Conservation (phyloP, 2,797 vertebrate genomes). For the Syngnathus rostellatus region DNA sequence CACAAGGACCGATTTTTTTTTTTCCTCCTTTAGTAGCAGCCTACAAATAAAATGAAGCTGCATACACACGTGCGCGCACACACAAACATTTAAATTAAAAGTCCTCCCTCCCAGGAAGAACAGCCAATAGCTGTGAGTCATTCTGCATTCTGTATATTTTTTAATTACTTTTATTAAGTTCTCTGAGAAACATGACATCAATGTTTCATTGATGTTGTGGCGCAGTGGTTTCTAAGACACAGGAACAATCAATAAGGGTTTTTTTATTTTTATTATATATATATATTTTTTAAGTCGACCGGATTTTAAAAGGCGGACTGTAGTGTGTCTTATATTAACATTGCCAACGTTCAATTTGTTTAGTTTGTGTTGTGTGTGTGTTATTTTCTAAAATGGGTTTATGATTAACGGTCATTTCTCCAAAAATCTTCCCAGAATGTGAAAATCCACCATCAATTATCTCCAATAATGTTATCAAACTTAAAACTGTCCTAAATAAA, state of each 20-base stretch:
- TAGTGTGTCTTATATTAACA: no score
- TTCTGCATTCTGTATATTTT: constrained; percentile 25
- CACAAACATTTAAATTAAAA: constrained; percentile 35
- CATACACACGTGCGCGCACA: constrained; percentile 28
- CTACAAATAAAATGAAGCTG: constrained; percentile 49
- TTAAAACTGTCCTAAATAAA: neutral
- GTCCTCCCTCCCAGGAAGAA: constrained; percentile 21
- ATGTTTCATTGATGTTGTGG: constrained; percentile 47
- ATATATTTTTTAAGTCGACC: neutral
- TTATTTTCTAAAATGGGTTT: neutral
- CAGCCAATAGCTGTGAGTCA: constrained; percentile 3
- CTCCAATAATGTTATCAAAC: neutral
- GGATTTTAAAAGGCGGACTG: neutral
- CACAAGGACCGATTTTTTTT: constrained; percentile 30
- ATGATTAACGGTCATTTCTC: neutral
- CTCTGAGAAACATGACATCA: constrained; percentile 54
- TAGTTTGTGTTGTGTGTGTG: no score
- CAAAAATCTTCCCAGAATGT: neutral
- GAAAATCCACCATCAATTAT: neutral
- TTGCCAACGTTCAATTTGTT: neutral
- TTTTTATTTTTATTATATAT: no score
- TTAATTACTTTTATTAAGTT: constrained; percentile 52
- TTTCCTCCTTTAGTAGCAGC: constrained; percentile 29
- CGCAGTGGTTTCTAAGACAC: constrained; percentile 47
- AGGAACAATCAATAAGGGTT: constrained; percentile 1